Evolutionary conservation across 2,888 invertebrate species (phyloP).

Genomic region (Morinoia aosen): DNA sequence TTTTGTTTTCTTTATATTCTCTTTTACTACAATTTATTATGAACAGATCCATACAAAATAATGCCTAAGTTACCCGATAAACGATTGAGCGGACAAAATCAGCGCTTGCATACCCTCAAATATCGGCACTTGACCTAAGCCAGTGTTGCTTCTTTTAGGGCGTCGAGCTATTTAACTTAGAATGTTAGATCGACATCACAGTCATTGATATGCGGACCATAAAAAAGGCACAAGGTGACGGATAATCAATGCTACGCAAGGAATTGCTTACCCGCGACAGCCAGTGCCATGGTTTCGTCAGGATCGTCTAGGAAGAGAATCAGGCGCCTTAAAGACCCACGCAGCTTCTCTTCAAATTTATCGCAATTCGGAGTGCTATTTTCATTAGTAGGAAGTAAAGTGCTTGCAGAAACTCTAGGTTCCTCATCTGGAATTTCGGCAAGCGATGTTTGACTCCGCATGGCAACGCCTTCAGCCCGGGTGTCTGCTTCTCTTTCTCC

Average conservation of each 20-base stretch:
- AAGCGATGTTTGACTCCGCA: neutral
- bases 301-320: conserved; percentile 29
- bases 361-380: neutral
- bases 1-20: no score
- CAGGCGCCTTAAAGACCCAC: conserved; percentile 7
- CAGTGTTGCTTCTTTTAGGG: no score
- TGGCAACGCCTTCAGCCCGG: neutral
- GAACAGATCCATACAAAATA: no score
- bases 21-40: no score
- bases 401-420: neutral
- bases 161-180: no score
- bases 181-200: no score
- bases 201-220: neutral
- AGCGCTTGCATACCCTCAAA: no score
- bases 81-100: no score
- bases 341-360: neutral
- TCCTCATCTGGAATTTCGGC: neutral
- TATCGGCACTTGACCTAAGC: no score
- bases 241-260: neutral
- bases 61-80: no score
- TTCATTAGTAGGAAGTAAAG: neutral
- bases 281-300: neutral
- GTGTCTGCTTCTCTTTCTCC: neutral
- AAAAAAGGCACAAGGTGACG: neutral
- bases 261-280: neutral